These are phyloP conservation scores for Lepidurus apus DNA, from an alignment of 1,140 invertebrate genomes.

Conservation along the genomic window DNA sequence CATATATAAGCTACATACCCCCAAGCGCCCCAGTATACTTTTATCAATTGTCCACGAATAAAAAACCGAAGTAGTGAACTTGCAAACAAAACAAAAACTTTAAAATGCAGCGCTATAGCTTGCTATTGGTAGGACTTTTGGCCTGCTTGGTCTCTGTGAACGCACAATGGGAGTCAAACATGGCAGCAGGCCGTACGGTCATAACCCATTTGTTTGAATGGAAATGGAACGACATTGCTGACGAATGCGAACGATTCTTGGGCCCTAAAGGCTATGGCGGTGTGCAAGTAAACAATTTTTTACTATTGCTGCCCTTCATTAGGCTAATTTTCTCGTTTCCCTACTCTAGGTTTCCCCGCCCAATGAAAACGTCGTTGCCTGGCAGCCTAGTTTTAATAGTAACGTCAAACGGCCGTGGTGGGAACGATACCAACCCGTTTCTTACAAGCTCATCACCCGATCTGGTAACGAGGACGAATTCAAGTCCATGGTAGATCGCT, in stretches of 20 bases:
- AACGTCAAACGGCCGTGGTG: slow-evolving; percentile 60
- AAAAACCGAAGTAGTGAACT: too few relatives aligned
- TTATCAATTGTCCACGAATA: too few relatives aligned
- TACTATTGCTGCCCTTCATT: neutral
- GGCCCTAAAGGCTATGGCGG: slow-evolving; percentile 63
- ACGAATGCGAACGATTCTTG: slow-evolving; percentile 74
- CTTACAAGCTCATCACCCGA: slow-evolving; percentile 68
- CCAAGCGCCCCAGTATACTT: too few relatives aligned
- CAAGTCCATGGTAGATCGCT: slow-evolving; percentile 63
- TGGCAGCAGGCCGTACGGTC: slow-evolving; percentile 39
- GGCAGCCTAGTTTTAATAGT: slow-evolving; percentile 40
- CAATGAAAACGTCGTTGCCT: slow-evolving; percentile 54
- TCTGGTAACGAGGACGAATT: slow-evolving; percentile 69
- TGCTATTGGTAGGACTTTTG: slow-evolving; percentile 13
- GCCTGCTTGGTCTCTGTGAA: slow-evolving; percentile 27
- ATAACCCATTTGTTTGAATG: slow-evolving; percentile 79
- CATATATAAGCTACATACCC: too few relatives aligned
- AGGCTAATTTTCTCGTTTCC: neutral
- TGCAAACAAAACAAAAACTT: neutral
- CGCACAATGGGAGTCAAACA: slow-evolving; percentile 37
- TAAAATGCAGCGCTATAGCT: neutral
- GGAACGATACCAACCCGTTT: slow-evolving; percentile 84
- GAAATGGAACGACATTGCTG: slow-evolving; percentile 75
- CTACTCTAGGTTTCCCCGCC: slow-evolving; percentile 53
- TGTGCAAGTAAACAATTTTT: neutral